A percentile compares a stretch with the other conserved stretches of the same genome.
Conservation (phyloP, 1,140 invertebrate genomes). For the Steinernema khuongi region DNA sequence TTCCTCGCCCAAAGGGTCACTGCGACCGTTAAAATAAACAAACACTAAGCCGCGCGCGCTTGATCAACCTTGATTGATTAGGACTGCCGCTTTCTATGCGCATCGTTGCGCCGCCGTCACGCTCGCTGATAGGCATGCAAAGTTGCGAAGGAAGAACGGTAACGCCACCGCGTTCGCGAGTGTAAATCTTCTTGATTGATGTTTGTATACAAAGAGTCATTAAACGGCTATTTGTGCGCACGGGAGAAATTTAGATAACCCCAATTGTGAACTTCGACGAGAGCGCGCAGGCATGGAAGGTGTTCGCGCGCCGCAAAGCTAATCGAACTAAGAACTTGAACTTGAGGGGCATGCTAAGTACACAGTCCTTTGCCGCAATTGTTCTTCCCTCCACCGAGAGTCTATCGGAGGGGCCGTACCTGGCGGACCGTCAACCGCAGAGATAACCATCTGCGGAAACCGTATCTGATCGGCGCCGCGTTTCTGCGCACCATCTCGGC, state of each 20-base stretch:
- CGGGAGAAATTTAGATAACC: conserved; percentile 12
- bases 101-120: background rate
- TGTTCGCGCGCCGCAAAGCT: background rate
- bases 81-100: background rate
- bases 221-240: conserved; percentile 15
- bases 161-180: background rate
- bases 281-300: background rate
- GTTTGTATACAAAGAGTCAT: conserved; percentile 15
- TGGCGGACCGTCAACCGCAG: background rate
- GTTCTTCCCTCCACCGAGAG: too few relatives aligned
- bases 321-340: background rate
- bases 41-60: background rate
- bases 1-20: background rate
- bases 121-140: background rate
- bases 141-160: conserved; percentile 5
- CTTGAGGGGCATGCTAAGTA: background rate
- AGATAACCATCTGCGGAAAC: conserved; percentile 7
- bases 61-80: conserved; percentile 12
- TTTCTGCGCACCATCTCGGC: background rate
- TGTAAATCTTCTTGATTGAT: conserved; percentile 12
- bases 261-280: background rate
- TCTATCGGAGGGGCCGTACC: background rate
- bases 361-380: background rate
- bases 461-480: conserved; percentile 7
- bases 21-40: background rate